Base-by-base conservation (phyloP, 2,888 invertebrate species). In the Falcaria lacertinaria region DNA sequence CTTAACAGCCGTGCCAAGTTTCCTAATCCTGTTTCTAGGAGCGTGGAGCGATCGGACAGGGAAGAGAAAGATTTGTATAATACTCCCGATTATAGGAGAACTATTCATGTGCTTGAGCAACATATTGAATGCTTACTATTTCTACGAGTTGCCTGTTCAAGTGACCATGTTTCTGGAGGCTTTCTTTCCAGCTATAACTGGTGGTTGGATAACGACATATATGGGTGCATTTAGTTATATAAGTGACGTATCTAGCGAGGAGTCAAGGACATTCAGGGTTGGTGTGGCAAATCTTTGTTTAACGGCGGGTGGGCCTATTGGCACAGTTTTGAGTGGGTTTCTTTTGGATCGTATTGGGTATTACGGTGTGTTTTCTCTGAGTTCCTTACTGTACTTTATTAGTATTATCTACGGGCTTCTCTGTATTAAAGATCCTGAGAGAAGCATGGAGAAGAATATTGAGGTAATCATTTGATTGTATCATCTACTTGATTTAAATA, bases 21-120 rank as follows among this genome's bases (percentile, higher is more conserved):
- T 91, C 2, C 57, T 92, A 1, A 90, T 92, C 13, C 67, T 91
- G 0, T 91, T 92, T 43, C 58, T 92, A 19, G 92, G 92, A 4
- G 90, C 91, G 0, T 92, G 92, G 92, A 91, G 91, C 45, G 92
- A 92, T 52, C 80, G 90, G 37, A 90, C 90, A 3, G 89, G 90
- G 2, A 82, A 89, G 35, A 74, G 91, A 33, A 92, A 91, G 56
- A 87, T 91, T 2, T 91, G 91, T 44, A 90, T 92, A 48, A 56
- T 92, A 0, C 56, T 91, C 2, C 92, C 92, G 0, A 80, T 92
- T 2, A 47, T 88, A 2, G 91, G 91, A 4, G 91, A 91, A 47
- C 55, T 91, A 1, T 46, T 90, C 0, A 84, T 83, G 55, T 85
- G 83, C 46, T 42, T 89, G 2, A 90, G 90, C 39, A 82, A 90